Base-by-base conservation (phyloP, 2,888 invertebrate genomes). In the Drosophila nigritarsus region DNA sequence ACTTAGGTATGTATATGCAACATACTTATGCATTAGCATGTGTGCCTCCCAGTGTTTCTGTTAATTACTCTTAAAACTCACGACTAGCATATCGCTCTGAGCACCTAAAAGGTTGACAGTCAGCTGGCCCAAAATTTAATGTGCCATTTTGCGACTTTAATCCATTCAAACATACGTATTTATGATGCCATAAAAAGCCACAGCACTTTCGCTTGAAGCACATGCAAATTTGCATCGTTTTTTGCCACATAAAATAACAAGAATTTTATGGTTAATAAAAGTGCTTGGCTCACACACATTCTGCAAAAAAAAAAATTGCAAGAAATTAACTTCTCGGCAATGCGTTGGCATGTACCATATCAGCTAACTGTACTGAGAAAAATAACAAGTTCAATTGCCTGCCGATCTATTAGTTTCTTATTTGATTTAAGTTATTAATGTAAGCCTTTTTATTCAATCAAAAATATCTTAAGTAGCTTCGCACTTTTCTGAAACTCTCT, bases 161-260 rank as follows among this genome's bases (percentile, higher is more conserved):
- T 73, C 77, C 77, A 76, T 78, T 76, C 59, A 62, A 67, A 78
- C 67, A 64, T 73, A 63, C 78, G 60, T 74, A 84, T 84, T 81
- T 81, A 81, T 85, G 81, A 63, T 45, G 75, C 68, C 53, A 79
- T 85, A 81, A 81, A 82, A 68, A 66, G 59, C 32, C 69, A 24
- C 66, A 69, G 36, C 75, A 65, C 60, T 71, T 65, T 60, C 59
- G 18, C 40, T 69, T 77, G 53, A 65, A 74, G 81, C 83, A 81
- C 81, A 84, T 89, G 84, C 89, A 84, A 86, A 83, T 83, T 89
- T 87, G 87, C 89, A 87, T 68, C 75, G 83, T 88, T 86, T 88
- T 81, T 66, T 74, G 56, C 62, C 59, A 83, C 87, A 87, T 86
- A 80, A 87, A 89, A 85, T 80, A 79, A 86, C 87, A 88, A 88